Evolutionary conservation across 2,113 vertebrate species (phyloP), one percentile per base, ranked within the genome.

Genomic region (Mormyrus lacerda): DNA sequence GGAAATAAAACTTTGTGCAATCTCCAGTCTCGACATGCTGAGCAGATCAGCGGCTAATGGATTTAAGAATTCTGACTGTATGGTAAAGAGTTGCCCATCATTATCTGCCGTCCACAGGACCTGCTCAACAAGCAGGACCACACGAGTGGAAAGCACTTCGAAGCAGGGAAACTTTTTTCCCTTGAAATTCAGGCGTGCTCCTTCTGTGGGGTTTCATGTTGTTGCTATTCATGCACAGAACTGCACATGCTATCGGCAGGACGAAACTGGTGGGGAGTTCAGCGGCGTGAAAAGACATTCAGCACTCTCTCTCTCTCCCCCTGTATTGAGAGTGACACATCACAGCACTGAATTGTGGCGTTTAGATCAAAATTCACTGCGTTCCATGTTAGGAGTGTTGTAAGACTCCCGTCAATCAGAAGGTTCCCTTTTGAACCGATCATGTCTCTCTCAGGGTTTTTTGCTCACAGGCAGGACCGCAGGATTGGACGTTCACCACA

Each of bases 91-190:
- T 19, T 24, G 39, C 13, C 35, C 31, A 19, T 39, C 24, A 39
- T 13, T 42, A 6, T 17, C 85, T 24, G 21, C 48, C 1, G 11
- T 53, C 27, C 50, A 53, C n/a, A 13, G 44, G 47, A 87, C 44
- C 91, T 92, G 93, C 89, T 90, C 90, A 89, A 89, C 45, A 61
- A 85, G 24, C 39, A 42, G 89, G 89, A 91, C 89, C 91, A 92
- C 92, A 92, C 91, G 91, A 91, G 91, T 90, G 79, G 90, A 27
- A 31, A 90, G 65, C 53, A 89, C 89, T 92, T 89, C 19, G 91
- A 61, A 35, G 39, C 73, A 82, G 89, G 87, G 88, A 76, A 90
- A 83, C n/a, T 87, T 7, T 89, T 76, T 89, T 53, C 44, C 42
- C 53, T 48, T 85, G 42, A 65, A 76, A 58, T 39, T 83, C 35